Evolutionary conservation across 1,140 invertebrate species (phyloP), one percentile per base, ranked within the genome.

Genomic region (Gryon sp.): DNA sequence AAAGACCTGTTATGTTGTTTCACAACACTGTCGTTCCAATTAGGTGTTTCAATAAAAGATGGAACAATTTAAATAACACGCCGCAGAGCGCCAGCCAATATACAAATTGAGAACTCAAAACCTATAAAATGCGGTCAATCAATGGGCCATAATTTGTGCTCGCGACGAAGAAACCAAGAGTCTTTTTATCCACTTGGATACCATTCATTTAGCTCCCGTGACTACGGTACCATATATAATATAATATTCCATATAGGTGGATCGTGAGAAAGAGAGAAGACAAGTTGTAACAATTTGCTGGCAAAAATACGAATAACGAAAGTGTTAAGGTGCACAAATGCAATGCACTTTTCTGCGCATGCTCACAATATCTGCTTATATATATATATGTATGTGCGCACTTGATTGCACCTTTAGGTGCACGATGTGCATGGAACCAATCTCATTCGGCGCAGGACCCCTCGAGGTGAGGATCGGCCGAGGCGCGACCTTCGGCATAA

Each of bases 351-450:
- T 60, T 32, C 43, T 14, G 59, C 53, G 59, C 36, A 52, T 34
- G 55, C 45, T 55, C 68, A 73, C 68, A 73, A 60, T 60, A 70
- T 72, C 14, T 53, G n/a, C n/a, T n/a, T n/a, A n/a, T n/a, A n/a
- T n/a, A n/a, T n/a, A n/a, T n/a, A n/a, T n/a, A n/a, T n/a, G n/a
- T n/a, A n/a, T n/a, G n/a, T n/a, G n/a, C n/a, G 53, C 53, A 57
- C 53, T 80, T 78, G 80, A 80, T 82, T 82, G 76, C 72, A 74
- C 76, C 80, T 82, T 79, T 76, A 66, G 76, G 76, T 80, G 76
- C 53, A 76, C 65, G 80, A n/a, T n/a, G 77, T 73, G 76, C 78
- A 80, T 75, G 79, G 69, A 74, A 78, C 79, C 79, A 80, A 83
- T 82, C 76, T 83, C 79, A 83, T 82, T 79, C 79, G 62, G 73